Base-by-base conservation (phyloP, 2,113 vertebrate genomes). In the Geothlypis trichas region DNA sequence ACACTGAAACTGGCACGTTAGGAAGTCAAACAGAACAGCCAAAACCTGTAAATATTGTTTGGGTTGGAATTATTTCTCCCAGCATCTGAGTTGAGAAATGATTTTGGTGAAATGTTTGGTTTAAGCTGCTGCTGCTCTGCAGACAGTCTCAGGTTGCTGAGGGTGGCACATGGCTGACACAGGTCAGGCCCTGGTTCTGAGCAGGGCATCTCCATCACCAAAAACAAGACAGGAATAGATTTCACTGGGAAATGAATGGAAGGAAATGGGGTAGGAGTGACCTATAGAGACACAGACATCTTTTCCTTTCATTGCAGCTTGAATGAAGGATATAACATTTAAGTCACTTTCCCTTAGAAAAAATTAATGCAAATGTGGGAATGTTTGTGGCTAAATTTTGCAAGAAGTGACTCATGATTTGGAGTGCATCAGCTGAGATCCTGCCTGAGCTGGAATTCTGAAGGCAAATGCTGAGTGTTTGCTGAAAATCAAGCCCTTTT, bases 401-500 rank as follows among this genome's bases (percentile, higher is more conserved):
- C 79, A 31, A 75, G 78, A 28, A 85, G 37, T 57, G 83, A 96
- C 72, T 93, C 59, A 23, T 73, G 58, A 30, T 75, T 72, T 88
- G 49, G 72, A 90, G 72, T 39, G 27, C 49, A 68, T 71, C 82
- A 94, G 79, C 83, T 94, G 79, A 92, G 86, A 35, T 68, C 75
- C 71, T 82, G 84, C 65, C 30, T 33, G 86, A 95, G 66, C 83
- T 92, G 41, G 33, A 84, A 80, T 74, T 86, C 10, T 75, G 72
- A 68, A 83, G 67, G 46, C 42, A 80, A 58, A 15, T 68, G 44
- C 76, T 79, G 58, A 95, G 41, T 76, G 39, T 80, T 94, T 90
- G n/a, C 63, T 94, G 86, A 88, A 89, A 95, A 95, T 96, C 89
- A 86, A 63, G 8, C 28, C 27, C 35, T 86, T 94, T 86, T 46